Percentiles rank a stretch among this genome's conserved stretches.
Evolutionary conservation across 2,797 vertebrate genomes (phyloP).

Genomic region (Microhierax caerulescens): DNA sequence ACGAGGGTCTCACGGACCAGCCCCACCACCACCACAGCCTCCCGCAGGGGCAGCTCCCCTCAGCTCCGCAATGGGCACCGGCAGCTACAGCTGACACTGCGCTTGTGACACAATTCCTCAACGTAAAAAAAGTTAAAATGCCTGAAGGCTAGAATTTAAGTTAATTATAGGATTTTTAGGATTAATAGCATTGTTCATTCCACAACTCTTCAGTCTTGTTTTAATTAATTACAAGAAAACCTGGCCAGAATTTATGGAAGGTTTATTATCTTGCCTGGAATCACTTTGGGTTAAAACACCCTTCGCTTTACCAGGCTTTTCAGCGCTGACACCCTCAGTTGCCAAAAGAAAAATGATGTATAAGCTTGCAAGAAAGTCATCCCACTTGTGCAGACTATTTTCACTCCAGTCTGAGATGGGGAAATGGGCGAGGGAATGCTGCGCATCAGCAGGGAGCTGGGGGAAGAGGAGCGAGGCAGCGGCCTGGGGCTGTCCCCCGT

Average conservation of each 20-base stretch:
- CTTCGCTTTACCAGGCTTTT: not conserved
- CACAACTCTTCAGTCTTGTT: not conserved
- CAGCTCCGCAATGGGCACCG: not conserved
- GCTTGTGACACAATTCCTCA: not conserved
- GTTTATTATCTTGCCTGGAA: not conserved
- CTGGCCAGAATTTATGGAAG: not conserved
- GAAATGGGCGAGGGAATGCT: too few species aligned
- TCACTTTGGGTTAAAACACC: not conserved
- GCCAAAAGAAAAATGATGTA: not conserved
- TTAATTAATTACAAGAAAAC: not conserved
- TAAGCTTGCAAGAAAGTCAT: not conserved
- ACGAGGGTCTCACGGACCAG: not conserved
- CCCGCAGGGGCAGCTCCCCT: not conserved
- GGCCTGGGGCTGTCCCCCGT: not conserved
- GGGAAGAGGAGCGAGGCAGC: not conserved
- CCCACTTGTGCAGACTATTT: not conserved
- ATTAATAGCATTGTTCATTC: not conserved
- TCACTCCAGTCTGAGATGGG: not conserved
- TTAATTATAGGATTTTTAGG: not conserved
- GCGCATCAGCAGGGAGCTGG: not conserved
- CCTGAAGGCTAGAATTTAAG: not conserved
- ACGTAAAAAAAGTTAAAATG: not conserved
- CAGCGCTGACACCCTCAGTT: not conserved
- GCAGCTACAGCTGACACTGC: not conserved
- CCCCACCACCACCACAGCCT: not conserved